phyloP scores from a whole-genome alignment of 2,797 vertebrate species.

The Corythornis leucogaster region DNA sequence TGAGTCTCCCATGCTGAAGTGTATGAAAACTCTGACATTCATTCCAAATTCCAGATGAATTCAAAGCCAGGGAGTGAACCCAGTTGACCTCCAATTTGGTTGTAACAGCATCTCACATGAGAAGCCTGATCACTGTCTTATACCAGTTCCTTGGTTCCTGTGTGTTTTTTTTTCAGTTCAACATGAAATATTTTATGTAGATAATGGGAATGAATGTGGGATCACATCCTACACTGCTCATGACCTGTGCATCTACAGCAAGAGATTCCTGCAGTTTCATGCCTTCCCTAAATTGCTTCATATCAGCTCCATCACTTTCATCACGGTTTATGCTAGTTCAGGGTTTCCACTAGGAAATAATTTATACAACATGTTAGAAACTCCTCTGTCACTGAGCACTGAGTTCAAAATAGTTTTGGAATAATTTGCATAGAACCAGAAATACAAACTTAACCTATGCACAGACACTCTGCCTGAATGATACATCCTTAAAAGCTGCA shows the following conservation, averaged over 20 bases:
- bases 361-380: background rate
- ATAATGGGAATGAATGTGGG: background rate
- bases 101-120: background rate
- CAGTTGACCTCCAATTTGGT: background rate
- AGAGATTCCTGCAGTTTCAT: background rate
- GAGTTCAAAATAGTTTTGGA: background rate
- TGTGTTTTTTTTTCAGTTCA: background rate
- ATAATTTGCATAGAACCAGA: background rate
- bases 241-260: background rate
- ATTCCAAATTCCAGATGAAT: background rate
- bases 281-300: background rate
- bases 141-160: background rate
- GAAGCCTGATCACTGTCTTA: background rate
- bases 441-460: background rate
- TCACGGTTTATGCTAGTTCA: slow-evolving; percentile 22
- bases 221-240: background rate
- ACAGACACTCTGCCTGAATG: background rate
- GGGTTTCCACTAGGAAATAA: background rate
- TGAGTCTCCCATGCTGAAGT: background rate
- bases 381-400: accelerated
- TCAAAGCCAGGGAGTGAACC: background rate
- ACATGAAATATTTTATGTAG: background rate
- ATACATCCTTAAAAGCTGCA: slow-evolving; percentile 16
- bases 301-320: background rate
- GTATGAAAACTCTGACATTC: background rate